Percentiles rank a stretch among this genome's conserved stretches.
phyloP scores from a whole-genome alignment of 2,888 invertebrate genomes.

The Corythucha ciliata region DNA sequence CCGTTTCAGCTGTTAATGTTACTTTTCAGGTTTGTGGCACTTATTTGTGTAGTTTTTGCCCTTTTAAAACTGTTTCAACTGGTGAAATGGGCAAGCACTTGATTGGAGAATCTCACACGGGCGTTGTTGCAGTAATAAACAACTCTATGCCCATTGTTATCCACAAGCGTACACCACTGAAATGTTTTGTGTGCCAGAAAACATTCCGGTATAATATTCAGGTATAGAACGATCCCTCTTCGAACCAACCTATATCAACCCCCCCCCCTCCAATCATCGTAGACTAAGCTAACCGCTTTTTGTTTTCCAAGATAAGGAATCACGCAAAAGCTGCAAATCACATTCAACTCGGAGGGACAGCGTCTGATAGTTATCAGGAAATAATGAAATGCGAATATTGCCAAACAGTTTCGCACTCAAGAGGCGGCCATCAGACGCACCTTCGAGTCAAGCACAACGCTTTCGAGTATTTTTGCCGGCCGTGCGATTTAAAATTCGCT shows the following conservation, averaged over 20 bases:
- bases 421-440: conserved; percentile 56
- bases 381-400: conserved; percentile 55
- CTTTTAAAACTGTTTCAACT: conserved; percentile 55
- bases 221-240: conserved; percentile 4
- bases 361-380: conserved; percentile 57
- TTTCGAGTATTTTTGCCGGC: conserved; percentile 49
- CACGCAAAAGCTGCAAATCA: conserved; percentile 51
- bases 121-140: conserved; percentile 65
- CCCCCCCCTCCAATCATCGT: no score
- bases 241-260: no score
- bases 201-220: conserved; percentile 49
- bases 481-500: conserved; percentile 54
- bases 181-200: conserved; percentile 57
- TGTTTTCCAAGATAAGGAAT: neutral
- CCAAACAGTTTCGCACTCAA: conserved; percentile 50
- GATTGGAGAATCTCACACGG: conserved; percentile 55
- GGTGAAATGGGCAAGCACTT: conserved; percentile 61
- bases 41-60: conserved; percentile 66
- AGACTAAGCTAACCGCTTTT: no score
- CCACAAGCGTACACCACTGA: conserved; percentile 52
- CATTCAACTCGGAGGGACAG: conserved; percentile 44
- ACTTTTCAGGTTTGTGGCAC: conserved; percentile 43
- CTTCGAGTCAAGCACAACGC: conserved; percentile 41
- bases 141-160: conserved; percentile 72
- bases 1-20: no score